phyloP scores from a whole-genome alignment of 2,888 invertebrate species.

The Temnothorax rugatulus region DNA sequence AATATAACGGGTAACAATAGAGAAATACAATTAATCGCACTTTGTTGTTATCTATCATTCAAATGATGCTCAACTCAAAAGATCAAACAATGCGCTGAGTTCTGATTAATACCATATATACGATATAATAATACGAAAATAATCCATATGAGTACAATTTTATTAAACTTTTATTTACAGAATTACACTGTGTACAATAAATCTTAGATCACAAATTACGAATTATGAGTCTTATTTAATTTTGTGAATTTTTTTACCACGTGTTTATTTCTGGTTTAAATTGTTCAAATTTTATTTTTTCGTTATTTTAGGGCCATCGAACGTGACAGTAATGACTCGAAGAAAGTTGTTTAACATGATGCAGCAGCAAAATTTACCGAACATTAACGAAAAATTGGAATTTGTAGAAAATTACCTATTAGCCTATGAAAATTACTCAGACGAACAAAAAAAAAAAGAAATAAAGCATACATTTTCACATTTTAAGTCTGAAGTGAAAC shows the following conservation, averaged over 20 bases:
- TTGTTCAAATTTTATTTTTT: neutral
- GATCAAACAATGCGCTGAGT: too few relatives aligned
- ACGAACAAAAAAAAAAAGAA: conserved; percentile 11
- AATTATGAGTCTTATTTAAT: too few relatives aligned
- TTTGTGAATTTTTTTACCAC: neutral
- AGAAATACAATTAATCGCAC: too few relatives aligned
- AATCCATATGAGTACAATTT: too few relatives aligned
- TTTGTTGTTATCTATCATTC: too few relatives aligned
- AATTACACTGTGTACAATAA: too few relatives aligned
- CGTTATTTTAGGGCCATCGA: neutral
- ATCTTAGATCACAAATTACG: too few relatives aligned
- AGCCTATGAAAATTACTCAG: conserved; percentile 7
- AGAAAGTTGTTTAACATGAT: neutral
- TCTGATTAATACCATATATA: too few relatives aligned
- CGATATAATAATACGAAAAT: too few relatives aligned
- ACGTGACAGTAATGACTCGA: neutral
- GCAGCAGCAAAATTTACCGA: neutral
- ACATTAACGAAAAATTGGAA: conserved; percentile 16
- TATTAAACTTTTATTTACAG: too few relatives aligned
- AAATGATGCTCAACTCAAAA: too few relatives aligned
- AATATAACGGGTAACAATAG: too few relatives aligned
- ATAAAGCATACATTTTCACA: neutral
- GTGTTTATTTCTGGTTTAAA: neutral
- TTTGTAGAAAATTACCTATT: conserved; percentile 8
- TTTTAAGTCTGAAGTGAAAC: neutral